Evolutionary conservation across 2,113 vertebrate species (phyloP).

Genomic region (Hiodon alosoides): DNA sequence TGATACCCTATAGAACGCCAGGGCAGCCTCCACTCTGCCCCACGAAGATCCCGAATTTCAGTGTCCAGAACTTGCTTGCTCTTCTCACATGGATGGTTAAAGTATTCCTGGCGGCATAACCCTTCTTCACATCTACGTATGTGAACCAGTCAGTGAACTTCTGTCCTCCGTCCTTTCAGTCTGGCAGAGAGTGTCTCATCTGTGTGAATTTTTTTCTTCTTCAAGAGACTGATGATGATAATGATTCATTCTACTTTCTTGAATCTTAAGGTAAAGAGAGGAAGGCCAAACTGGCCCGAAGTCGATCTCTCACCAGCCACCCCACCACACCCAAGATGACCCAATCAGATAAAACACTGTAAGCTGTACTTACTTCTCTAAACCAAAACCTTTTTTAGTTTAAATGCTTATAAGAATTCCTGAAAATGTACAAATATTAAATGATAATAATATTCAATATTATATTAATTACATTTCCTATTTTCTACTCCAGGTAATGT

Average conservation of each 20-base stretch:
- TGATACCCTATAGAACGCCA: too few relatives aligned
- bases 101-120: background rate
- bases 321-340: constrained; percentile 74
- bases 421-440: background rate
- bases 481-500: too few relatives aligned
- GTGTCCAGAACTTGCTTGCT: background rate
- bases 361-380: constrained; percentile 43
- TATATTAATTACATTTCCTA: background rate
- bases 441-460: background rate
- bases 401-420: background rate
- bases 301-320: constrained; percentile 88
- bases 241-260: constrained; percentile 17
- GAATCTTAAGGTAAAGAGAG: constrained; percentile 79
- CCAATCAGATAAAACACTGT: constrained; percentile 77
- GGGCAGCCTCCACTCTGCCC: too few relatives aligned
- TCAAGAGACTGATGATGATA: background rate
- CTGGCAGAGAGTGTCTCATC: too few relatives aligned
- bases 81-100: background rate
- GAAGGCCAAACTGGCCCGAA: constrained; percentile 84
- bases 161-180: too few relatives aligned
- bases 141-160: too few relatives aligned
- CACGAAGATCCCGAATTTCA: too few relatives aligned
- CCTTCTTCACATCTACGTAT: too few relatives aligned
- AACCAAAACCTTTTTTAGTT: constrained; percentile 12
- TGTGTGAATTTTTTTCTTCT: background rate